Percentiles rank a stretch among this genome's conserved stretches.
phyloP scores from a whole-genome alignment of 2,113 vertebrate species.

The Gallinago media region DNA sequence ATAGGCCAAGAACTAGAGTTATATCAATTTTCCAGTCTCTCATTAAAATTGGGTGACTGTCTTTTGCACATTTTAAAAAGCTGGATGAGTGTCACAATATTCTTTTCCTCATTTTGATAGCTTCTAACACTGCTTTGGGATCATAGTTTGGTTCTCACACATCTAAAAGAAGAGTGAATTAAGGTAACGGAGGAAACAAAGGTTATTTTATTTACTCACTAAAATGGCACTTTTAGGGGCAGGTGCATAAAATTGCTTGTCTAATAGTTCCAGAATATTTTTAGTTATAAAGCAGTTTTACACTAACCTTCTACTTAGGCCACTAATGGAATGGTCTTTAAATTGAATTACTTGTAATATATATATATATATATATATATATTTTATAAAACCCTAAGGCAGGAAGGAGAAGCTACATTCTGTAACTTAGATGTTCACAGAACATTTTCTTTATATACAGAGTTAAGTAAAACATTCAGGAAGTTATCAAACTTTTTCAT shows the following conservation, averaged over 20 bases:
- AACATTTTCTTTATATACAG: not conserved
- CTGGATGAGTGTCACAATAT: not conserved
- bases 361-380: not conserved
- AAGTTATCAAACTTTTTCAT: not conserved
- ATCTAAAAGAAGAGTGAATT: not conserved
- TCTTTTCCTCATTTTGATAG: not conserved
- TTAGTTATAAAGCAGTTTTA: not conserved
- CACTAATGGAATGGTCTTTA: not conserved
- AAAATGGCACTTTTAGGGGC: not conserved
- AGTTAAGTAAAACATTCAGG: not conserved
- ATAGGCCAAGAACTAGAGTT: not conserved
- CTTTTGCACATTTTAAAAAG: not conserved
- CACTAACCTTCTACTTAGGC: not conserved
- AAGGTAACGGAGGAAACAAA: not conserved
- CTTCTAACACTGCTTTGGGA: not conserved
- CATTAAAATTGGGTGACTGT: not conserved
- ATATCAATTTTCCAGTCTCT: not conserved
- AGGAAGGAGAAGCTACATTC: not conserved
- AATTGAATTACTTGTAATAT: not conserved
- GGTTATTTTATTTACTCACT: not conserved
- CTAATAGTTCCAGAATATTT: not conserved
- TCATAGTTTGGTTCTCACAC: not conserved
- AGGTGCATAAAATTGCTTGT: not conserved
- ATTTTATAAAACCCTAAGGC: not conserved
- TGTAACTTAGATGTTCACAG: not conserved